A percentile compares a stretch with the other conserved stretches of the same genome.
These are phyloP conservation scores for Heliconius eleuchia DNA, from an alignment of 1,140 invertebrate species.

Conservation along the genomic window DNA sequence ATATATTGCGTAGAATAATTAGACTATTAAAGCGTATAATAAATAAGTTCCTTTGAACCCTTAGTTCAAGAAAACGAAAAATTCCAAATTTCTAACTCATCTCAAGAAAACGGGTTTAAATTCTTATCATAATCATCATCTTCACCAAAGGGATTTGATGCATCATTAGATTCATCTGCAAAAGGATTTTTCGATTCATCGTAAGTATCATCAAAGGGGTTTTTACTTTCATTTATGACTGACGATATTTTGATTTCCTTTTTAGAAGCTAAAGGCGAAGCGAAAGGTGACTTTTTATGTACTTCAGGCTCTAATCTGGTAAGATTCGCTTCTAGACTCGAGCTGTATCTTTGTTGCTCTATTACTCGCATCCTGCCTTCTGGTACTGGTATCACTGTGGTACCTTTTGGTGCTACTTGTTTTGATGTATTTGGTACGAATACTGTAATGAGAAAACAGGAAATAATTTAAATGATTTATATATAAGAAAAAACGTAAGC, in stretches of 20 bases:
- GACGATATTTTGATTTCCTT: constrained; percentile 66
- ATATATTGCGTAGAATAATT: constrained; percentile 4
- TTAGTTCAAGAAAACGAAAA: constrained; percentile 59
- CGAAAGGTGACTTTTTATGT: constrained; percentile 46
- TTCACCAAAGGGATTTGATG: constrained; percentile 83
- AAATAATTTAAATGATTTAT: background rate
- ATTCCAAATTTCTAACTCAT: too few relatives aligned
- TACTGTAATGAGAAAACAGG: constrained; percentile 51
- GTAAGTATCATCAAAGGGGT: constrained; percentile 83
- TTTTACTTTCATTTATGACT: constrained; percentile 73
- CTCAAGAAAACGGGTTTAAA: constrained; percentile 84
- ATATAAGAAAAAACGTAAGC: too few relatives aligned
- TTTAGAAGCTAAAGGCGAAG: constrained; percentile 43
- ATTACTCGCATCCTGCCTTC: constrained; percentile 81
- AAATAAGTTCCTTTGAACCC: background rate
- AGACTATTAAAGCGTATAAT: constrained; percentile 1
- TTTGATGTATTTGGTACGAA: constrained; percentile 60
- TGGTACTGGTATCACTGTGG: constrained; percentile 70
- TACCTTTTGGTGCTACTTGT: constrained; percentile 64
- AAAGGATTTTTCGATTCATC: constrained; percentile 84
- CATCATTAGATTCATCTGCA: constrained; percentile 66
- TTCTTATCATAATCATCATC: constrained; percentile 85
- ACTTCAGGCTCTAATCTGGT: constrained; percentile 56
- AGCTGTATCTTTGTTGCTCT: constrained; percentile 81
- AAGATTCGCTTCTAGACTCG: constrained; percentile 84